These are phyloP conservation scores for Eulemur mongoz DNA, from an alignment of 2,797 vertebrate genomes.

Conservation along the genomic window DNA sequence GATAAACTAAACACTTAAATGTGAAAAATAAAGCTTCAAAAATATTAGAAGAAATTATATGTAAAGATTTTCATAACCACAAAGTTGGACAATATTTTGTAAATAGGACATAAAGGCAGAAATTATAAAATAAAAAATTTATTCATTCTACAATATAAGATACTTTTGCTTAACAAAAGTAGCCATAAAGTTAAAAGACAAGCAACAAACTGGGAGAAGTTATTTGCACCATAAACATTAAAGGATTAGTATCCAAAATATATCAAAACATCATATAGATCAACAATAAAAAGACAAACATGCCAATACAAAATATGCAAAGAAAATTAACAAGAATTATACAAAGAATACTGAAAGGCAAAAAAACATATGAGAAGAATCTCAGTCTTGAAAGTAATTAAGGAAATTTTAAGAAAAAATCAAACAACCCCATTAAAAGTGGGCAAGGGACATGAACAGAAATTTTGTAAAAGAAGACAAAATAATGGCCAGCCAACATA, in stretches of 20 bases:
- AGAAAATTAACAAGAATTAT: background rate
- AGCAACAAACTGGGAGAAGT: background rate
- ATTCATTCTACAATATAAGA: background rate
- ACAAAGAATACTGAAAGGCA: background rate
- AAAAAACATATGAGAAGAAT: background rate
- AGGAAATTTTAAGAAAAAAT: background rate
- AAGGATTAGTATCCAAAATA: background rate
- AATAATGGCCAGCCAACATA: too few species aligned
- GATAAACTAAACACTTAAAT: background rate
- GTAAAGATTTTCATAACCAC: background rate
- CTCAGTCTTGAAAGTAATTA: background rate
- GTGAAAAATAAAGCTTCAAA: background rate
- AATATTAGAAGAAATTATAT: background rate
- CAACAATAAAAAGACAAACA: background rate
- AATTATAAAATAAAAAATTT: background rate
- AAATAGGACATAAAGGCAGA: background rate
- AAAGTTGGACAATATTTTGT: background rate
- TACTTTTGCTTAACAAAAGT: background rate
- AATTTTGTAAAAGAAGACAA: too few species aligned
- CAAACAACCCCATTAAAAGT: too few species aligned
- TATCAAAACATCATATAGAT: background rate
- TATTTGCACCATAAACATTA: background rate
- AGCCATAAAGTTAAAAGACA: background rate
- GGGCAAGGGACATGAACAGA: too few species aligned
- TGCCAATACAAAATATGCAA: background rate